A percentile compares a stretch with the other conserved stretches of the same genome.
Conservation (phyloP, 2,113 vertebrate species). For the Pseudopodoces humilis region DNA sequence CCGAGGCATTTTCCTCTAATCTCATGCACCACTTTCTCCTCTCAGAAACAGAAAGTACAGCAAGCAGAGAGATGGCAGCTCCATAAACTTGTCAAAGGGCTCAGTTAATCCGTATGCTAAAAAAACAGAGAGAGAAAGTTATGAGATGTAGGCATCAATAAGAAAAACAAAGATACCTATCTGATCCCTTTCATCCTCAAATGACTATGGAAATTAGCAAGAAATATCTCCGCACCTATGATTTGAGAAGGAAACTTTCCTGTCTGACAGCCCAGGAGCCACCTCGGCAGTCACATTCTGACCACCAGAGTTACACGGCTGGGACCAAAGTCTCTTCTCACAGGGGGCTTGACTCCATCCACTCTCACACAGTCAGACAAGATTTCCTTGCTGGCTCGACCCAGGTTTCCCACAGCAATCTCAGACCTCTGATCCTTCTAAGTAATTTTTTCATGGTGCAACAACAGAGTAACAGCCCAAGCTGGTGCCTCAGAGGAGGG, state of each 20-base stretch:
- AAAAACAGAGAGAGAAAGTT: slow-evolving; percentile 11
- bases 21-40: slow-evolving; percentile 66
- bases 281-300: neutral
- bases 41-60: slow-evolving; percentile 66
- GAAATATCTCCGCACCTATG: neutral
- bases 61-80: slow-evolving; percentile 69
- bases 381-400: neutral
- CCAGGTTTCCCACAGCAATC: neutral
- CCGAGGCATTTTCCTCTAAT: slow-evolving; percentile 91
- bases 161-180: neutral
- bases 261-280: neutral
- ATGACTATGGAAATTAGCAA: neutral
- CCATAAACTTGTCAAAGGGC: slow-evolving; percentile 74
- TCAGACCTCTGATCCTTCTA: neutral
- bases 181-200: neutral
- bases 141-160: neutral
- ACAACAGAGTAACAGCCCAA: neutral
- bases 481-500: neutral
- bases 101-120: slow-evolving; percentile 77
- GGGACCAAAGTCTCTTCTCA: neutral
- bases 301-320: neutral
- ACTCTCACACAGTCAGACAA: neutral
- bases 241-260: neutral
- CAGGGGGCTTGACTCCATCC: neutral
- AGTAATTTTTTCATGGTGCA: neutral